Base-by-base conservation (phyloP, 2,888 invertebrate species). In the Coleophora flavipennella region DNA sequence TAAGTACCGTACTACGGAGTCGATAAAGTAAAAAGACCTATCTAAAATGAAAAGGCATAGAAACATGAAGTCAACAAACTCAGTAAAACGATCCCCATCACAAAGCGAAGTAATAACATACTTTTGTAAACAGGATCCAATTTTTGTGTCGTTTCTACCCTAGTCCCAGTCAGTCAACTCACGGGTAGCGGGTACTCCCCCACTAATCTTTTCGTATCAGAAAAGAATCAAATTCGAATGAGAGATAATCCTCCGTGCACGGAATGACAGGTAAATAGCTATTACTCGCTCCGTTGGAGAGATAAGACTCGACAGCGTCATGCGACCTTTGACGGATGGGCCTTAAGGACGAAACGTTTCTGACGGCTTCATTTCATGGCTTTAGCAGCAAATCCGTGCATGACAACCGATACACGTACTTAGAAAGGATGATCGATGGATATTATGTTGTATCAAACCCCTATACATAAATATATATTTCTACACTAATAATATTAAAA, bases 241-340 rank as follows among this genome's bases (percentile, higher is more conserved):
- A 53, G 48, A 63, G 69, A 79, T 79, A 74, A 81, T 80, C 73
- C 67, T 41, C 44, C 48, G 64, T 61, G 66, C 62, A 64, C 53
- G 62, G 60, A 58, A 59, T 53, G 57, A 57, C 59, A 81, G 81
- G 83, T 83, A 81, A 81, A 75, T 81, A 81, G 78, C 81, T 80
- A 84, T 84, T 80, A 83, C 66, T 41, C 79, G 83, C 78, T 79
- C 70, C 77, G 62, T 49, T 77, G 83, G 46, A 50, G 49, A 62
- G 81, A 80, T 80, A 76, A 71, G 70, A 67, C 70, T 67, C 74
- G 80, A 80, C 75, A 73, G 55, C 60, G 55, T 57, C 58, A 49
- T 48, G 39, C 55, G 53, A 51, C 50, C 57, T 61, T 56, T 80
- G 83, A 83, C 79, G 73, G 81, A 83, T 83, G 64, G 69, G 48